These are phyloP conservation scores for Cecidostiba fungosa DNA, from an alignment of 2,888 invertebrate species.

Conservation along the genomic window DNA sequence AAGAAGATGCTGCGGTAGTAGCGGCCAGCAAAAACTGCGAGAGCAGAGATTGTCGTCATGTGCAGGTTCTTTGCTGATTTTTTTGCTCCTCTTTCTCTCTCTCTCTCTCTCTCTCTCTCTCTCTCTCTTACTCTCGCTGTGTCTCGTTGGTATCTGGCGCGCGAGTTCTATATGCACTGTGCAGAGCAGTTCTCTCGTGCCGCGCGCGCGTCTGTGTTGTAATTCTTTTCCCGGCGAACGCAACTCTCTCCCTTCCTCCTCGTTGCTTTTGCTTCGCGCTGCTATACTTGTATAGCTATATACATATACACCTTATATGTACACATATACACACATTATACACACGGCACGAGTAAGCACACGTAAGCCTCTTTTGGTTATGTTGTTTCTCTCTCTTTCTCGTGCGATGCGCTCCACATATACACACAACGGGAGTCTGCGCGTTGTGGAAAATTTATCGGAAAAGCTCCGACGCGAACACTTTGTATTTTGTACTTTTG, in stretches of 20 bases:
- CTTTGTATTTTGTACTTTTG: constrained; percentile 24
- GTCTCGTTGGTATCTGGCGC: background rate
- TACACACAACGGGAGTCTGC: background rate
- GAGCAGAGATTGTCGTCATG: background rate
- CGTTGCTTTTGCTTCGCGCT: background rate
- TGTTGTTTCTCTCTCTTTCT: constrained; percentile 38
- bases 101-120: background rate
- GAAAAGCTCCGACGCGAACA: background rate
- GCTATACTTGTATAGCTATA: background rate
- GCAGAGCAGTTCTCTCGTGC: constrained; percentile 1
- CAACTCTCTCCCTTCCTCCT: constrained; percentile 22
- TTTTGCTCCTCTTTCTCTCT: background rate
- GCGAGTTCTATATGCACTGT: background rate
- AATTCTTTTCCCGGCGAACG: constrained; percentile 44
- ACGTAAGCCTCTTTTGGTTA: constrained; percentile 56
- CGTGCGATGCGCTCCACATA: background rate
- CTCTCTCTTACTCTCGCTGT: background rate
- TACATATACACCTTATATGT: background rate
- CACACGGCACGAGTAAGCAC: background rate
- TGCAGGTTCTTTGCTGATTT: background rate
- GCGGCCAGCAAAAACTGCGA: background rate
- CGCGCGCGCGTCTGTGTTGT: background rate
- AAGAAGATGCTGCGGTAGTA: background rate
- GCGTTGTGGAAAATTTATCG: background rate
- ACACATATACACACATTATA: background rate